phyloP scores from a whole-genome alignment of 2,113 vertebrate species.

The Pseudopodoces humilis region DNA sequence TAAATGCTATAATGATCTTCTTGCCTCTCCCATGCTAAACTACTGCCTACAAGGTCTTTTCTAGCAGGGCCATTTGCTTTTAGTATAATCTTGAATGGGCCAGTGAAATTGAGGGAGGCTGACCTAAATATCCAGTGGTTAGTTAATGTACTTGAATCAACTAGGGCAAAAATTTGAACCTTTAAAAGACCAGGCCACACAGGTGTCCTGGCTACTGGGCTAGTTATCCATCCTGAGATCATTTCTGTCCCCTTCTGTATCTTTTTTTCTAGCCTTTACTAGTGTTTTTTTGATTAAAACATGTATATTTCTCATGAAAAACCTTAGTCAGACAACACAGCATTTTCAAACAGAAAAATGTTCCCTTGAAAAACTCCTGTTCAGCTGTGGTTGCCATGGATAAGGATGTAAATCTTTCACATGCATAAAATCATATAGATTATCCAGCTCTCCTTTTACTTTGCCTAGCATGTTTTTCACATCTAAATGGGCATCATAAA shows the following conservation, averaged over 20 bases:
- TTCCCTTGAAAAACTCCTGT: neutral
- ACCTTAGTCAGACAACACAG: neutral
- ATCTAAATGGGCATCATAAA: neutral
- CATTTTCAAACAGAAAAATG: neutral
- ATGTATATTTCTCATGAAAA: neutral
- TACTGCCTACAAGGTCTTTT: neutral
- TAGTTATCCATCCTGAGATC: neutral
- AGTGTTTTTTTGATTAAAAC: neutral
- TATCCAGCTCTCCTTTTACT: neutral
- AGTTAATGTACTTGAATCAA: neutral
- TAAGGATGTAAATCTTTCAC: slow-evolving; percentile 15
- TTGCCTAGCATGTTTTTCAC: neutral
- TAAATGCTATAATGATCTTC: neutral
- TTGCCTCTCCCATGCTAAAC: neutral
- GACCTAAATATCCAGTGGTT: neutral
- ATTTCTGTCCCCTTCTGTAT: neutral
- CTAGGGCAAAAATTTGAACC: neutral
- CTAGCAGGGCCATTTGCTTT: neutral
- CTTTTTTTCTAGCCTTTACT: neutral
- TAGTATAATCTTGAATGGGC: neutral
- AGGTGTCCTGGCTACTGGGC: neutral
- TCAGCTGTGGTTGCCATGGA: slow-evolving; percentile 45
- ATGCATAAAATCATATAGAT: neutral
- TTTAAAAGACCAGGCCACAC: neutral
- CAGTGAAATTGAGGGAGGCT: neutral